These are phyloP conservation scores for Rhinichthys klamathensis DNA, from an alignment of 2,113 vertebrate species.

Conservation along the genomic window DNA sequence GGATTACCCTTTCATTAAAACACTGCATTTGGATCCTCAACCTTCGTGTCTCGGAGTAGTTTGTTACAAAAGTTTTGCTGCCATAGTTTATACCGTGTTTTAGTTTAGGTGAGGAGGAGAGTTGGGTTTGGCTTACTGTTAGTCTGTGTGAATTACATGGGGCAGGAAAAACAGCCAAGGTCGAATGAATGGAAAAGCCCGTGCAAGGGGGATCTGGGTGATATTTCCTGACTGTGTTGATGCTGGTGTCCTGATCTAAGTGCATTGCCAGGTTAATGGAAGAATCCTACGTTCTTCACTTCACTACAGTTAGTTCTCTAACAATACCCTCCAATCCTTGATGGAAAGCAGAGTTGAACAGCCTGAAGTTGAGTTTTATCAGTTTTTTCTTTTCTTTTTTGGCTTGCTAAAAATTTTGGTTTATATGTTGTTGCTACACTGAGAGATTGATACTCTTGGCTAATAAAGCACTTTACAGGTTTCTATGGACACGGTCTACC, in stretches of 20 bases:
- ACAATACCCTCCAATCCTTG: neutral
- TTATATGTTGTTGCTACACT: conserved; percentile 14
- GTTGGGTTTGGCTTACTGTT: neutral
- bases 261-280: neutral
- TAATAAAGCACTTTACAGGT: conserved; percentile 21
- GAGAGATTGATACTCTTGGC: conserved; percentile 18
- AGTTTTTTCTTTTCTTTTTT: neutral
- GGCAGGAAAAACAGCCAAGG: conserved; percentile 26
- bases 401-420: neutral
- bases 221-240: conserved; percentile 36
- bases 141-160: neutral
- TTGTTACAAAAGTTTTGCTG: no score
- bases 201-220: conserved; percentile 5
- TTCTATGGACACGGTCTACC: conserved; percentile 25
- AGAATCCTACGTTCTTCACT: conserved; percentile 8
- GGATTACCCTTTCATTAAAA: no score
- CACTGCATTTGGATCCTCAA: no score
- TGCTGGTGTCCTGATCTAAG: conserved; percentile 1
- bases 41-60: no score
- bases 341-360: neutral
- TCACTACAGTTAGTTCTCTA: neutral
- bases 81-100: neutral
- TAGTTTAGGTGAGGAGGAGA: neutral
- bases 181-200: neutral
- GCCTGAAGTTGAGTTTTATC: neutral